Base-by-base conservation (phyloP, 2,113 vertebrate genomes). In the Xenopus laevis region DNA sequence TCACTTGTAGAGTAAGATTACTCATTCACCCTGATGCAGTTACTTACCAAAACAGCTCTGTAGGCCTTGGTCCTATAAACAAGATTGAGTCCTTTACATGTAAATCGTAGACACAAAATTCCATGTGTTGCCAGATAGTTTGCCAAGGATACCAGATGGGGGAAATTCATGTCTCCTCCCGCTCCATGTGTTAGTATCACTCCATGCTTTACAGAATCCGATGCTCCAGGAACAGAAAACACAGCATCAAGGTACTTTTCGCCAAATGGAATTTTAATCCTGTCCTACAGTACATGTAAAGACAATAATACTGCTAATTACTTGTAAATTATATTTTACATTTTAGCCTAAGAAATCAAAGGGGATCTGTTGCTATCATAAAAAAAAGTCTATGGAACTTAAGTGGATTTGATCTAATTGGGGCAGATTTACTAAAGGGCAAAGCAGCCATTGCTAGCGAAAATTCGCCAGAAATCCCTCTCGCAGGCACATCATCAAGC, bases 11-110 rank as follows among this genome's bases (percentile, higher is more conserved):
- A 9, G 8, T 6, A 40, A 40, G 33, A 40, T 40, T 40, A 7
- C 33, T 40, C 33, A 40, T 40, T 9, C 8, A 40, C 33, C 33
- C 8, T 9, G 33, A 5, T 40, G 33, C 33, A 66, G 64, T 69
- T 83, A 72, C 93, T 86, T 86, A 98, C 96, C 93, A 93, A 83
- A 79, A 90, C 95, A 60, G 93, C 81, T 61, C 76, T 85, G 79
- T 93, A 98, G 20, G 94, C 95, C 80, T 91, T 94, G 68, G 91
- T 80, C 81, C 95, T 93, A 23, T 96, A 89, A 4, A 45, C 79
- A 69, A 99, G 67, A 65, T 97, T 96, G 71, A 95, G 89, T n/a
- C 91, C 88, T 93, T 93, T 97, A 79, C 96, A 99, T 5, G 96
- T 98, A 82, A 99, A 98, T 0, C 97, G 86, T 63, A 98, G 86